phyloP scores from a whole-genome alignment of 2,113 vertebrate genomes.

The Alexandromys fortis region DNA sequence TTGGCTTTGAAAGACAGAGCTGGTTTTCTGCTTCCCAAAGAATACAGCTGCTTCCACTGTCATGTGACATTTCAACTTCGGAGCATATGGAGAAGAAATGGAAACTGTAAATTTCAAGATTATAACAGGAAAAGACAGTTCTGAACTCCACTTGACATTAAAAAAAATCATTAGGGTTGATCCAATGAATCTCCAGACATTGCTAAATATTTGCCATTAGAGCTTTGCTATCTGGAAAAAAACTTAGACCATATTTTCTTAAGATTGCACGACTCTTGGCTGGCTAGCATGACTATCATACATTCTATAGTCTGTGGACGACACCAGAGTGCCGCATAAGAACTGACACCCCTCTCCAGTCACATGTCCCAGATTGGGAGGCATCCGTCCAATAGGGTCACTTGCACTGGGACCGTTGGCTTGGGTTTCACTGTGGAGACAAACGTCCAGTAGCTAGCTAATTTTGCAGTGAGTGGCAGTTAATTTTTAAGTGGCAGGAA shows the following conservation, averaged over 20 bases:
- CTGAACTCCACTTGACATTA: constrained; percentile 54
- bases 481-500: neutral
- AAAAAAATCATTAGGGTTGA: constrained; percentile 41
- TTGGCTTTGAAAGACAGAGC: constrained; percentile 59
- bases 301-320: neutral
- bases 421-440: constrained; percentile 18
- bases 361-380: neutral
- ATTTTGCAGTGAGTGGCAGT: neutral
- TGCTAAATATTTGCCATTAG: constrained; percentile 36
- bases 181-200: constrained; percentile 24
- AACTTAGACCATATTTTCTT: neutral
- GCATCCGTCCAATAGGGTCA: neutral
- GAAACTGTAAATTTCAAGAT: constrained; percentile 63
- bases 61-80: constrained; percentile 65
- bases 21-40: constrained; percentile 42
- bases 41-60: constrained; percentile 45
- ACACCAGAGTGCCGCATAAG: neutral
- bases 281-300: neutral
- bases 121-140: constrained; percentile 44
- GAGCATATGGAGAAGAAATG: constrained; percentile 65
- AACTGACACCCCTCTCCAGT: no score
- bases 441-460: neutral
- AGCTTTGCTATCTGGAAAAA: constrained; percentile 12
- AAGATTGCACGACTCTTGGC: neutral
- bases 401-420: neutral